These are phyloP conservation scores for Tachyglossus aculeatus DNA, from an alignment of 2,797 vertebrate species.

Conservation along the genomic window DNA sequence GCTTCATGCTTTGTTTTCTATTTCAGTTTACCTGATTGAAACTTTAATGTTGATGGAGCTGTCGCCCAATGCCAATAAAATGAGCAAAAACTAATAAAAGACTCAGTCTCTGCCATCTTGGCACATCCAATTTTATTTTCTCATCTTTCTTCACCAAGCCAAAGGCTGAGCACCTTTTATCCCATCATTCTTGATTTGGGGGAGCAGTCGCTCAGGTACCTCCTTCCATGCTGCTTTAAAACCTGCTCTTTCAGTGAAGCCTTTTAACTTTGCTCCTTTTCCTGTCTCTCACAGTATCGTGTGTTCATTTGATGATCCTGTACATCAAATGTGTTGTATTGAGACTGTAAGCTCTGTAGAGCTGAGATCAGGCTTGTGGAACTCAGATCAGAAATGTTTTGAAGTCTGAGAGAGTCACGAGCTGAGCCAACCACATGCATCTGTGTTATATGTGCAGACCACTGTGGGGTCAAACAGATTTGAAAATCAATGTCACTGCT, in stretches of 20 bases:
- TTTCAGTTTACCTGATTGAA: no score
- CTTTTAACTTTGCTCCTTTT: not conserved
- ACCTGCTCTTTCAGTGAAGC: not conserved
- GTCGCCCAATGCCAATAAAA: no score
- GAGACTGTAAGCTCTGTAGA: constrained; percentile 10
- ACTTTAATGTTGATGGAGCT: no score
- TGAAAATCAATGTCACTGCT: constrained; percentile 24
- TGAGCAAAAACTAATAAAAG: no score
- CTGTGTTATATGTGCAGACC: constrained; percentile 9
- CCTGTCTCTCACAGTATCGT: not conserved
- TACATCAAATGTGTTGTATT: constrained; percentile 31
- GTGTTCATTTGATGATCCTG: constrained; percentile 12
- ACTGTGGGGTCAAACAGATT: constrained; percentile 1
- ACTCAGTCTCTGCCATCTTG: no score
- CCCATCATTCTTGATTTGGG: not conserved
- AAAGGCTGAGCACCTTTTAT: no score
- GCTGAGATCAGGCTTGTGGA: constrained; percentile 4
- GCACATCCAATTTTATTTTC: no score
- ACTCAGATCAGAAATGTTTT: no score
- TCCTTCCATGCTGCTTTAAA: not conserved
- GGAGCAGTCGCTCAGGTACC: not conserved
- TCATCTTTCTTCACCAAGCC: no score
- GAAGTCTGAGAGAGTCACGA: no score
- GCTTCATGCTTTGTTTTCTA: no score
- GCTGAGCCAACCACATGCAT: constrained; percentile 3